Base-by-base conservation (phyloP, 2,888 invertebrate species). In the Caenorhabditis imperialis region DNA sequence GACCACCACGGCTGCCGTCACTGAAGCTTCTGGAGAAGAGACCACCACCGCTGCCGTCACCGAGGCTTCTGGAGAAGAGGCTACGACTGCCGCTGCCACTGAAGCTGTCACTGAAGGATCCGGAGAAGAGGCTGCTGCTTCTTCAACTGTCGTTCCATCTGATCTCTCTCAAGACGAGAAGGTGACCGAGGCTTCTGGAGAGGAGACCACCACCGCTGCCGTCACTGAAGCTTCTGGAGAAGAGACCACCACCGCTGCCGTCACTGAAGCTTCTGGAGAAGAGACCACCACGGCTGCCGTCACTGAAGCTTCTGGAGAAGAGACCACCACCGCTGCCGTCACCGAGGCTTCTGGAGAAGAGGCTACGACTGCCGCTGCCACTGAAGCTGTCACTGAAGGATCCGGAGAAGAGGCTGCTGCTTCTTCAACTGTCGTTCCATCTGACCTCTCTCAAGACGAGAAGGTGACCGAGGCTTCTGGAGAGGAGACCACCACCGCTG, bases 401-500 rank as follows among this genome's bases (percentile, higher is more conserved):
- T 30, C 30, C 30, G 30, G 30, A 30, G 55, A 38, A 22, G 51
- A 54, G 42, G 16, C 57, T 5, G 25, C 42, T 30, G 48, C 65
- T 12, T 38, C 37, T 25, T 6, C 30, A n/a, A n/a, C n/a, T n/a
- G 37, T 35, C 7, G 51, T 48, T n/a, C n/a, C n/a, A n/a, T n/a
- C n/a, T n/a, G n/a, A n/a, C n/a, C n/a, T n/a, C n/a, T n/a, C n/a
- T n/a, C n/a, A n/a, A n/a, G n/a, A n/a, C n/a, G n/a, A n/a, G n/a
- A n/a, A n/a, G 6, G 37, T 30, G 8, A 53, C 55, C 23, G 65
- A 65, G 22, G 45, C 38, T 2, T 53, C 54, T 14, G 57, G 25
- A 55, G 54, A 63, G 25, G 50, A 60, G n/a, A 7, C 48, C n/a
- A 58, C 58, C 18, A 58, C 58, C 22, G 48, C 67, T 54, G 55